Evolutionary conservation across 2,888 invertebrate genomes (phyloP), one percentile per base, ranked within the genome.

Genomic region (Andrena flavipes): DNA sequence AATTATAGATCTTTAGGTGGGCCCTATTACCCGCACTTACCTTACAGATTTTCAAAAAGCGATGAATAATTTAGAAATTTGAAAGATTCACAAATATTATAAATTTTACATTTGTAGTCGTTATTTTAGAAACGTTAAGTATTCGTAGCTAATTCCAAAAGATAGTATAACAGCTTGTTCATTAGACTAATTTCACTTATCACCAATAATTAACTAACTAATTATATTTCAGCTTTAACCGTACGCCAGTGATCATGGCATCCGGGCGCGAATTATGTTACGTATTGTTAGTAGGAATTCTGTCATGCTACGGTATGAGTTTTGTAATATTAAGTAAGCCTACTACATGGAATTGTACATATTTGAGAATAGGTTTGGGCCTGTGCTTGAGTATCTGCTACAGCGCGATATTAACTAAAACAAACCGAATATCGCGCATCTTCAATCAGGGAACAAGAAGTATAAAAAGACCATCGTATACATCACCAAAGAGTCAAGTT

Each of bases 221-320:
- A 48, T 51, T 62, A 0, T 35, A 20, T 62, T 65, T 13, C 86
- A 94, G 94, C 77, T 94, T 91, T 87, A 94, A 95, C 86, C 94
- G 94, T 65, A 97, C 97, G 0, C 97, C 97, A 0, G 95, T 97
- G 49, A 97, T 97, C 81, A 97, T 97, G 95, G 97, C 97, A 1
- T 97, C 97, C 0, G 97, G 97, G 0, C 94, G 97, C 13, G 97
- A 97, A 91, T 94, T 97, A 8, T 97, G 97, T 93, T 97, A 97
- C 92, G 96, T 97, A 16, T 95, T 97, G 49, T 94, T 97, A n/a
- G 94, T 95, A 76, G 97, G 97, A 13, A 96, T 97, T 82, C 93
- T 96, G 29, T 95, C 96, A 69, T 97, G 97, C 89, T 97, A 97
- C 91, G 94, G 95, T 62, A 96, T 96, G 93, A 96, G 97, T 6